These are phyloP conservation scores for Apamea monoglypha DNA, from an alignment of 2,888 invertebrate species.

Conservation along the genomic window DNA sequence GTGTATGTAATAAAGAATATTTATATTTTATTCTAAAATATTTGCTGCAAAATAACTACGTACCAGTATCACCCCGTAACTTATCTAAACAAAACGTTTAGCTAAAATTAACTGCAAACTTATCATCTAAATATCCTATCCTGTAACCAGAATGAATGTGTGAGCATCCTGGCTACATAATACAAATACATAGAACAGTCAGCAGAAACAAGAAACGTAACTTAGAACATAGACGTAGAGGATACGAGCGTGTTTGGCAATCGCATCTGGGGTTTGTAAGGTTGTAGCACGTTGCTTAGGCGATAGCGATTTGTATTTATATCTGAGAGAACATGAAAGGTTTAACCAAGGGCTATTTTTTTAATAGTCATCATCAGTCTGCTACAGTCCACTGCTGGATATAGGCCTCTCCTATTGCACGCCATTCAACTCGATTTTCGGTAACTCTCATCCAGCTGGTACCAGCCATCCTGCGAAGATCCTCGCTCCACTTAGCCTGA, in stretches of 20 bases:
- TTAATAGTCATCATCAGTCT: not conserved
- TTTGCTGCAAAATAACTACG: not conserved
- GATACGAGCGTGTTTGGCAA: slow-evolving; percentile 51
- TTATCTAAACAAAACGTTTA: not conserved
- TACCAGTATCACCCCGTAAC: not conserved
- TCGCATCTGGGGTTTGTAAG: slow-evolving; percentile 30
- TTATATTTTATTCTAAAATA: no score
- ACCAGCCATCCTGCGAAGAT: not conserved
- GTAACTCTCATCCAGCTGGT: no score
- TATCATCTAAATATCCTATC: not conserved
- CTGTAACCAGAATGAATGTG: slow-evolving; percentile 16
- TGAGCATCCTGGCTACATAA: slow-evolving; percentile 9
- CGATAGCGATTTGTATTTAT: slow-evolving; percentile 14
- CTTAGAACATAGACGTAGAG: slow-evolving; percentile 20
- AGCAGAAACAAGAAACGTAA: slow-evolving; percentile 23
- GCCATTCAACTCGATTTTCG: no score
- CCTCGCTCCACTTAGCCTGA: not conserved
- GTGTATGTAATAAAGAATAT: no score
- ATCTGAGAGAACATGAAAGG: not conserved
- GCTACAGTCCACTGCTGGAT: not conserved
- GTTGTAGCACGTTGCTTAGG: not conserved
- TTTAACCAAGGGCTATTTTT: not conserved
- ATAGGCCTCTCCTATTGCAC: no score
- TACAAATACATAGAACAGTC: slow-evolving; percentile 8
- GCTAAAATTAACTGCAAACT: not conserved